Evolutionary conservation across 2,113 vertebrate species (phyloP).

Genomic region (Shinisaurus crocodilurus): DNA sequence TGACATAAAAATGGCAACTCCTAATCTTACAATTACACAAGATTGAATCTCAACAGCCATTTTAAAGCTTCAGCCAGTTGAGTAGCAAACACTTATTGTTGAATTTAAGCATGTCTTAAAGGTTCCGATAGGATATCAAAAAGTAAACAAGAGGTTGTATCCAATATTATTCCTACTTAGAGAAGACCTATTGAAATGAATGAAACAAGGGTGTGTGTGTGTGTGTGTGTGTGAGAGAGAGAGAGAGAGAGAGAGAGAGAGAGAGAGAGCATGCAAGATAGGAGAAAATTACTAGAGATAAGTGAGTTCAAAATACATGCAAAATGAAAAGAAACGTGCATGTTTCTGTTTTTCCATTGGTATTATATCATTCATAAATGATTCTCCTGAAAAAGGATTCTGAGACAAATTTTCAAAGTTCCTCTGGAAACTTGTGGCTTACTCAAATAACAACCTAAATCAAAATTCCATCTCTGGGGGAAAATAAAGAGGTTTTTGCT

Average conservation of each 20-base stretch:
- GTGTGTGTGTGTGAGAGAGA: neutral
- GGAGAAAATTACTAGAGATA: neutral
- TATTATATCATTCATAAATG: neutral
- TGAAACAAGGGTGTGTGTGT: too few relatives aligned
- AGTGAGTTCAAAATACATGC: neutral
- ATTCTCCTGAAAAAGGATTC: neutral
- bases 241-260: neutral
- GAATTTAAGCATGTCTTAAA: neutral
- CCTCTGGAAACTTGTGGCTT: neutral
- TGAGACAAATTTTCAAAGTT: slow-evolving; percentile 30
- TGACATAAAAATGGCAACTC: neutral
- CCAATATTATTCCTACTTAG: neutral
- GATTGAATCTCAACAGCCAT: neutral
- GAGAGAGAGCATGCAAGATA: neutral
- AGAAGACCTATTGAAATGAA: too few relatives aligned
- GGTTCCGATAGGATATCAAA: neutral
- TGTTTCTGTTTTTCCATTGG: neutral
- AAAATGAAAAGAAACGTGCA: neutral
- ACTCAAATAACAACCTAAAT: slow-evolving; percentile 17
- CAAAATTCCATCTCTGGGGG: slow-evolving; percentile 36
- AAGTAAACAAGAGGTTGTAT: neutral
- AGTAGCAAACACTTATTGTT: neutral
- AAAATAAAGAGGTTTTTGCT: slow-evolving; percentile 33
- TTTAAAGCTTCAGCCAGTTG: neutral
- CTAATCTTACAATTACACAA: neutral